Base-by-base conservation (phyloP, 30 jellyfish, hydroid and myxozoan genomes). In the Aurelia coerulea region DNA sequence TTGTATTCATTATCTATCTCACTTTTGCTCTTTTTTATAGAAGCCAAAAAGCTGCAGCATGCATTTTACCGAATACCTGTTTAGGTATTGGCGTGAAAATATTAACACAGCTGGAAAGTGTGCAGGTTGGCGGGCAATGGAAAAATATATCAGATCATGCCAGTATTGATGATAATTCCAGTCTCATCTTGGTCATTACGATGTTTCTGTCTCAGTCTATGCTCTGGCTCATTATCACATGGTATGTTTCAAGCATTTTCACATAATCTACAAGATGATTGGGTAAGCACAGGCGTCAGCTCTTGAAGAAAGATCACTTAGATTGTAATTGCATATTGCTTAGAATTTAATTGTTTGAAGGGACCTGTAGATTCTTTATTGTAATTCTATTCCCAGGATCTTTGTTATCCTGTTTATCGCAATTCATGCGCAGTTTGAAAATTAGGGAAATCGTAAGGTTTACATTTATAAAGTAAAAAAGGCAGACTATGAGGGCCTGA, bases 61-160 rank as follows among this genome's bases (percentile, higher is more conserved):
- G 98, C 74, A 59, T 93, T 42, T 67, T 93, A 59, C 98, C 98
- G 3, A 93, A 93, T 79, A 80, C 96, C 31, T 93, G 98, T 51
- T 93, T 93, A 59, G 98, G 98, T 12, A 88, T 93, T 51, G 94
- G 90, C 8, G 88, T 83, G 53, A 93, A 88, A 72, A 78, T 93
- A 5, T 65, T 93, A 10, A 13, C 97, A 11, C 77, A 76, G 51
- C 63, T 73, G 49, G 98, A 93, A 70, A 59, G 69, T 5, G 75
- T 90, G 16, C 78, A 73, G 58, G 82, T 88, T 70, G 98, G 98
- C 13, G 92, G 52, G 18, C 83, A 72, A 56, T 93, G 95, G 93
- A 39, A 80, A 23, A 65, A 73, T 11, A 32, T 93, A 23, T 52
- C 66, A 2, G 68, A 80, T 37, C 63, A 86, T 10, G 87, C 96